Base-by-base conservation (phyloP, 1,140 invertebrate species). In the Grapholita molesta region DNA sequence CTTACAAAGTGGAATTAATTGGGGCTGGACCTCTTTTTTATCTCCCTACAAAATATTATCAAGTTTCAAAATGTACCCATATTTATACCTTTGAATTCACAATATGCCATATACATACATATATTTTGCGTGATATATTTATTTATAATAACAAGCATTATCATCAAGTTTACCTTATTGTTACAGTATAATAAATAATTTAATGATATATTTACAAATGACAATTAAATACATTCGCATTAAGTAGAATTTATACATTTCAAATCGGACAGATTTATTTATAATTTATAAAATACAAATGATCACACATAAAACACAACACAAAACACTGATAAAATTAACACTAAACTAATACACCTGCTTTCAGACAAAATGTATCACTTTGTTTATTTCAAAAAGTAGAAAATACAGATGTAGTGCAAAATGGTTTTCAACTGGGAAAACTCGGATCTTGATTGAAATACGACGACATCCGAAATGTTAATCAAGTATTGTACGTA, bases 181-280 rank as follows among this genome's bases (percentile, higher is more conserved):
- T 61, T 18, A 28, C 6, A 61, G 55, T 61, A 28, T 12, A 18
- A 30, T 61, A 25, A 15, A 28, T 28, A 61, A 28, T 32, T 57
- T 48, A 28, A 28, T 61, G n/a, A 61, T 30, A 61, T 61, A 61
- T 61, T 61, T 61, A 61, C 55, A 61, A 21, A 15, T 48, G 42
- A 61, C 18, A 8, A 61, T 12, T 30, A 28, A 15, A 61, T 28
- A 61, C 25, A 61, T 61, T 30, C 18, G 15, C 32, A 25, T 18
- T 18, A 30, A 28, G 0, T 8, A 28, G 7, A 25, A 28, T 61
- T 48, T 28, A 28, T 61, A 61, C 55, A 61, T 61, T 30, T 28
- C 32, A 61, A n/a, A 25, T 61, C 55, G 55, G 55, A 61, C 55
- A 61, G 55, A 32, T 61, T 61, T 61, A 28, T 61, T 28, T 28